Base-by-base conservation (phyloP, 2,888 invertebrate species). In the Drosophila siamana region DNA sequence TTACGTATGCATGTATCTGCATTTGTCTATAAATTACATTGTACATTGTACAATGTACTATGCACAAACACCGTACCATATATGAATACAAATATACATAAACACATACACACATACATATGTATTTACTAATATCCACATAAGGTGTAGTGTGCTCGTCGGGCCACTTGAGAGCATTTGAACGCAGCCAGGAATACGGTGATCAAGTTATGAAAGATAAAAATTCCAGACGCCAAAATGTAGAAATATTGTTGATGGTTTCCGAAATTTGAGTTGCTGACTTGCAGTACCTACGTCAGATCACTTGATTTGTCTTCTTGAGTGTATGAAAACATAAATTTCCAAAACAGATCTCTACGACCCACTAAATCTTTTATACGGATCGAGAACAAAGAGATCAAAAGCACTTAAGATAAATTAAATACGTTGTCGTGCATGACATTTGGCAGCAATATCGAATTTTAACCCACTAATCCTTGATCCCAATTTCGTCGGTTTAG, bases 141-240 rank as follows among this genome's bases (percentile, higher is more conserved):
- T 47, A 28, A 44, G 15, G 30, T 51, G 30, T 38, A 56, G 33
- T 60, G 48, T 67, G 48, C 47, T 43, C 46, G 43, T 24, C 36
- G 24, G 55, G 44, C 48, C 74, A 78, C 78, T 75, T 78, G 78
- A 78, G 68, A 47, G 44, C 38, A 54, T 13, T 22, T 13, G 30
- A 30, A 16, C 22, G 40, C 16, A 30, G 51, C 40, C 41, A 36
- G 59, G 44, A 61, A 67, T 33, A 73, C 51, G 48, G 7, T 36
- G 67, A 73, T 73, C 67, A 67, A 62, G 67, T 74, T 67, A 78
- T 78, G 52, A 62, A 26, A 78, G 57, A 78, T 73, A 46, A 74
- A 74, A 65, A 60, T 51, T 74, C 78, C 74, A 78, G 78, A 74
- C 62, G 44, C 67, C 74, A 48, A 46, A 51, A 46, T 24, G 36